phyloP scores from a whole-genome alignment of 1,140 invertebrate species.

The Brachionus angularis region DNA sequence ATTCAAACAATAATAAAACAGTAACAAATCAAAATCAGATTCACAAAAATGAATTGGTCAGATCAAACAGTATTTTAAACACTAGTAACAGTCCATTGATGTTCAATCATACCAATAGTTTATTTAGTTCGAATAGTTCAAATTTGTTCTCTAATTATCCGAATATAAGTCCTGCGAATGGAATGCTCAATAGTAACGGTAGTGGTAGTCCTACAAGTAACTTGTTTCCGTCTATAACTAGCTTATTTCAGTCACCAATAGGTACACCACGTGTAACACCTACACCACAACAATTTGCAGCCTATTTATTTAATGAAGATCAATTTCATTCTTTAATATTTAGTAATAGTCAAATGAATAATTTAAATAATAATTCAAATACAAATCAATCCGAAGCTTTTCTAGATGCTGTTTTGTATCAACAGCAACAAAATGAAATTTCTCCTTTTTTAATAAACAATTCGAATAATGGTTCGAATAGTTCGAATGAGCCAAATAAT shows the following conservation, averaged over 20 bases:
- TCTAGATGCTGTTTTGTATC: too few species aligned
- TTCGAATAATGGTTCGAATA: too few species aligned
- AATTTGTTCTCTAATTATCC: slow-evolving; percentile 40
- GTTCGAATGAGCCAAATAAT: too few species aligned
- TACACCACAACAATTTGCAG: slow-evolving; percentile 39
- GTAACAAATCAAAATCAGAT: not conserved
- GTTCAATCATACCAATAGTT: slow-evolving; percentile 17
- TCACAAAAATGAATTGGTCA: not conserved
- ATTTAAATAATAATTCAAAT: too few species aligned
- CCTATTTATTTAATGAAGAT: slow-evolving; percentile 25
- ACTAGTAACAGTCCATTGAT: not conserved
- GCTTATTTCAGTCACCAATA: slow-evolving; percentile 33
- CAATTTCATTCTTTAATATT: slow-evolving; percentile 32
- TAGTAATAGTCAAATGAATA: too few species aligned
- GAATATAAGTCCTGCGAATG: slow-evolving; percentile 37
- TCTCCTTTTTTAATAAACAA: too few species aligned
- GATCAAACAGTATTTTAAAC: not conserved
- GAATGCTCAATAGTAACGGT: not conserved
- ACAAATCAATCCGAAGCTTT: too few species aligned
- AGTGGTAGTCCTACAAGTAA: slow-evolving; percentile 24
- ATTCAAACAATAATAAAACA: too few species aligned
- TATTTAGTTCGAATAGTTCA: not conserved
- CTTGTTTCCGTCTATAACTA: slow-evolving; percentile 40
- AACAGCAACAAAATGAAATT: too few species aligned
- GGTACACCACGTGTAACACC: slow-evolving; percentile 39